These are phyloP conservation scores for Cyphomyrus plagiostoma DNA, from an alignment of 2,113 vertebrate genomes.

Conservation along the genomic window DNA sequence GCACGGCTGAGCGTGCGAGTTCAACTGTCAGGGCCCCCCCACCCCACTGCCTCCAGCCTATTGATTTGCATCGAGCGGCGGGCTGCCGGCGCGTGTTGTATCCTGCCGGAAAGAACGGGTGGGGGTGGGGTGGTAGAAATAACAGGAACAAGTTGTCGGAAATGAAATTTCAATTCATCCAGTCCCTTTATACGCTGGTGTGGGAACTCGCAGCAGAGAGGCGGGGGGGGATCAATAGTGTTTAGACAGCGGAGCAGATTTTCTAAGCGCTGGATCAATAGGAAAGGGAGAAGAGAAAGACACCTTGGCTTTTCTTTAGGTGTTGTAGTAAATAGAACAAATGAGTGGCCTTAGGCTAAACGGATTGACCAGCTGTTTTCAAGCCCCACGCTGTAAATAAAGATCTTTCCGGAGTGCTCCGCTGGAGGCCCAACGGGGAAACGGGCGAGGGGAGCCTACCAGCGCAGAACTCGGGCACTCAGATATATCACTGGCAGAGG, in stretches of 20 bases:
- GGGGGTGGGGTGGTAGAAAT: constrained; percentile 62
- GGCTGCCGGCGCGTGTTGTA: constrained; percentile 57
- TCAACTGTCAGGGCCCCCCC: neutral
- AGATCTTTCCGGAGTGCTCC: constrained; percentile 65
- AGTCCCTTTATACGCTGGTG: constrained; percentile 81
- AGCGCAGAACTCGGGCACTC: constrained; percentile 17
- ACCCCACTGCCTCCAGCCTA: constrained; percentile 33
- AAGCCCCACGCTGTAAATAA: constrained; percentile 71
- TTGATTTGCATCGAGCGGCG: constrained; percentile 55
- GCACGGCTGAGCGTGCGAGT: neutral
- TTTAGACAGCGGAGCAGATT: constrained; percentile 86
- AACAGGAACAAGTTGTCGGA: constrained; percentile 84
- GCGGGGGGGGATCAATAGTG: constrained; percentile 75
- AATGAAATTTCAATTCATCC: constrained; percentile 87
- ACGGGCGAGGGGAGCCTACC: constrained; percentile 33
- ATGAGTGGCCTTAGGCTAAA: constrained; percentile 84
- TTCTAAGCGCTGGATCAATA: constrained; percentile 87
- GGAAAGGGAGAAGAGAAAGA: constrained; percentile 65
- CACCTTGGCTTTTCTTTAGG: constrained; percentile 68
- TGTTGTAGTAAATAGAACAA: constrained; percentile 76
- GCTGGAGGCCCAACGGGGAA: constrained; percentile 50
- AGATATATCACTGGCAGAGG: constrained; percentile 16
- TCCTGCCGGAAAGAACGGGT: constrained; percentile 31
- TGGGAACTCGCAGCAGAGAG: constrained; percentile 67
- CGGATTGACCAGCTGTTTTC: constrained; percentile 76